Evolutionary conservation across 1,140 invertebrate genomes (phyloP).

Genomic region (Agraylea sexmaculata): DNA sequence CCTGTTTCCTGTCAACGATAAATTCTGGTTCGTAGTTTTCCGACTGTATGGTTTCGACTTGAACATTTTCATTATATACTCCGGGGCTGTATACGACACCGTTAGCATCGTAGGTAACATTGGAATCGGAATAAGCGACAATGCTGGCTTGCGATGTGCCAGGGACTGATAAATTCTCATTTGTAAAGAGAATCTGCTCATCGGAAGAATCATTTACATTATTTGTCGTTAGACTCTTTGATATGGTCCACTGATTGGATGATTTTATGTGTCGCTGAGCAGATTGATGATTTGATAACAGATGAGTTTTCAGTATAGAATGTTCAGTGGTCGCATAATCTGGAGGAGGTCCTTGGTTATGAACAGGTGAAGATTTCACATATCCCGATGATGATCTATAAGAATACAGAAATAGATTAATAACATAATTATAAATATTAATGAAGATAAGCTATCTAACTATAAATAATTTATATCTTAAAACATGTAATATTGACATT

Average conservation of each 20-base stretch:
- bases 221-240: slow-evolving; percentile 27
- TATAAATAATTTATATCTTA: too few species aligned
- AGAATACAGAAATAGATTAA: slow-evolving; percentile 2
- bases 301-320: slow-evolving; percentile 37
- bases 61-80: slow-evolving; percentile 8
- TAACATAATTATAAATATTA: too few species aligned
- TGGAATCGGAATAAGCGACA: slow-evolving; percentile 5
- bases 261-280: slow-evolving; percentile 25
- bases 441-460: too few species aligned
- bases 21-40: slow-evolving; percentile 18
- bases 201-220: slow-evolving; percentile 35
- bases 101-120: slow-evolving; percentile 9
- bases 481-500: too few species aligned
- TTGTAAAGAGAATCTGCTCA: slow-evolving; percentile 37
- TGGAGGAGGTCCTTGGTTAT: slow-evolving; percentile 14
- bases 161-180: slow-evolving; percentile 28
- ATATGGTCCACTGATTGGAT: slow-evolving; percentile 37
- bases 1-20: slow-evolving; percentile 12
- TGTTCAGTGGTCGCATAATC: slow-evolving; percentile 25
- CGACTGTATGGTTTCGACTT: slow-evolving; percentile 3
- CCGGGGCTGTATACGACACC: slow-evolving; percentile 18
- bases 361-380: not conserved
- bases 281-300: slow-evolving; percentile 25
- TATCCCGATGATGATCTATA: slow-evolving; percentile 13
- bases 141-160: slow-evolving; percentile 12